phyloP scores from a whole-genome alignment of 1,140 invertebrate species.

The Potamilus streckersoni region DNA sequence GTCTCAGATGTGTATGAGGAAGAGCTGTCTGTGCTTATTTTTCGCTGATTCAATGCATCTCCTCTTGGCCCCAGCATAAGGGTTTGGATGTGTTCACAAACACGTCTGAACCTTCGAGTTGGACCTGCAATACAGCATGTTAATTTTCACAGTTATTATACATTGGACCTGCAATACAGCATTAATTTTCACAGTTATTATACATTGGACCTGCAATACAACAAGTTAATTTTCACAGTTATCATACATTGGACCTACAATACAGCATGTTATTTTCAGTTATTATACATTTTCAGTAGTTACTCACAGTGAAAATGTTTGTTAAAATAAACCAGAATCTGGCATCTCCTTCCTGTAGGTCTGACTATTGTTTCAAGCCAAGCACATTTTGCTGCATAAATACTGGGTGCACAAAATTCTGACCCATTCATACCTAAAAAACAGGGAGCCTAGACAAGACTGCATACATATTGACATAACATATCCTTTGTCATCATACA shows the following conservation, averaged over 20 bases:
- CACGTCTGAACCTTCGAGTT: slow-evolving; percentile 91
- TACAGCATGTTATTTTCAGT: not conserved
- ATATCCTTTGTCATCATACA: too few species aligned
- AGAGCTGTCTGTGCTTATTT: slow-evolving; percentile 63
- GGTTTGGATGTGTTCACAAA: slow-evolving; percentile 94
- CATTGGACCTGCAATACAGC: slow-evolving; percentile 77
- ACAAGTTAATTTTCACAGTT: not conserved
- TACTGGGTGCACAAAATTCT: too few species aligned
- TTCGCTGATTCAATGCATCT: slow-evolving; percentile 54
- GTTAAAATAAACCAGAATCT: too few species aligned
- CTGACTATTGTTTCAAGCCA: too few species aligned
- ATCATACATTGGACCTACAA: slow-evolving; percentile 79
- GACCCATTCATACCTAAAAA: too few species aligned
- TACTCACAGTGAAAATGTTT: too few species aligned
- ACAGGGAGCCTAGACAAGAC: too few species aligned
- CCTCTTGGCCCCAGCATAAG: slow-evolving; percentile 60
- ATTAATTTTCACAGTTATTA: not conserved
- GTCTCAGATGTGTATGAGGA: slow-evolving; percentile 62
- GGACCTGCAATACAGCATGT: slow-evolving; percentile 77
- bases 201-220: slow-evolving; percentile 79
- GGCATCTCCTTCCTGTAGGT: too few species aligned
- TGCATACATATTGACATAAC: too few species aligned
- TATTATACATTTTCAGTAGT: too few species aligned
- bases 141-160: not conserved
- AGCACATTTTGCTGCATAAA: too few species aligned